phyloP scores from a whole-genome alignment of 2,888 invertebrate genomes.

The Ophion ellenae region DNA sequence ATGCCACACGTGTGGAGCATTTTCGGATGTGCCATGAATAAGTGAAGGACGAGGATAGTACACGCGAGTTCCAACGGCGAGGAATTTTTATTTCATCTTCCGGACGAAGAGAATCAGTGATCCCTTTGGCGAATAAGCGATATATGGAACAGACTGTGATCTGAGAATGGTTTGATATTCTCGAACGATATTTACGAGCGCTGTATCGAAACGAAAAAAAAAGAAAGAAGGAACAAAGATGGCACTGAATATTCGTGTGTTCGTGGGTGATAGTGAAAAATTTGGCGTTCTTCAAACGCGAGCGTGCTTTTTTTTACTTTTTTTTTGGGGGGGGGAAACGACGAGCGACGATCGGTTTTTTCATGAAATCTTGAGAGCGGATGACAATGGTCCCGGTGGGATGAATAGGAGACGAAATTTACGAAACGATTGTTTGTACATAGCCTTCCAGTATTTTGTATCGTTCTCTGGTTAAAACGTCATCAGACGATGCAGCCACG shows the following conservation, averaged over 20 bases:
- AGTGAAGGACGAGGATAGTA: conserved; percentile 17
- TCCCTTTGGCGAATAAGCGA: conserved; percentile 1
- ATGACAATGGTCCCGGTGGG: background rate
- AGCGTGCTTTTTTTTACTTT: background rate
- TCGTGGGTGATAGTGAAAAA: conserved; percentile 16
- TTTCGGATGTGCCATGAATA: conserved; percentile 61
- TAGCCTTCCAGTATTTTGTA: conserved; percentile 65
- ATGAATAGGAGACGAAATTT: conserved; percentile 7
- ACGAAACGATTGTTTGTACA: conserved; percentile 52
- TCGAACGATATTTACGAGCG: conserved; percentile 45
- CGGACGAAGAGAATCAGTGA: background rate
- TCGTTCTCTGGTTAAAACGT: conserved; percentile 48
- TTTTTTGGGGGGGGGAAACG: background rate
- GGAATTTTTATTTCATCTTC: conserved; percentile 10
- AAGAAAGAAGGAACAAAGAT: background rate
- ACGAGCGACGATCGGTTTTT: background rate
- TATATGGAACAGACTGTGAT: conserved; percentile 60
- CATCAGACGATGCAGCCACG: conserved; percentile 37
- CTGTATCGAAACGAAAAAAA: conserved; percentile 33
- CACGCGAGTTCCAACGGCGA: background rate
- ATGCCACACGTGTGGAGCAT: conserved; percentile 68
- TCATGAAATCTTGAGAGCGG: conserved; percentile 2
- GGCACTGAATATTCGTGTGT: conserved; percentile 27
- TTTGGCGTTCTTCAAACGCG: background rate
- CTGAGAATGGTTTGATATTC: conserved; percentile 53